Percentiles rank a stretch among this genome's conserved stretches.
Conservation (phyloP, 1,140 invertebrate species). For the Chrysomallon squamiferum region DNA sequence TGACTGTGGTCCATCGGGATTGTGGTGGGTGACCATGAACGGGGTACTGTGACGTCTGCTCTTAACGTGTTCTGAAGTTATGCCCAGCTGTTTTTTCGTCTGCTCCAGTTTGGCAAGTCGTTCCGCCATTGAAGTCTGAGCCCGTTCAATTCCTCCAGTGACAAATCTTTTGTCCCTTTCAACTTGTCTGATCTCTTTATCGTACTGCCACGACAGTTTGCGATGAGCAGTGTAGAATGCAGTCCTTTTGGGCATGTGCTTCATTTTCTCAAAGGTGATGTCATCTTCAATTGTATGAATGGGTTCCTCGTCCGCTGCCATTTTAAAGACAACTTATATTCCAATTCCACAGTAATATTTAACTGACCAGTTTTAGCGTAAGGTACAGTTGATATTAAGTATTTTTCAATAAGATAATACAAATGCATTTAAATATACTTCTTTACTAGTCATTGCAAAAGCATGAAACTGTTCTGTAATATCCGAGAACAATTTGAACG, state of each 20-base stretch:
- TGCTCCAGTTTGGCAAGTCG: constrained; percentile 13
- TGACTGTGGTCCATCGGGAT: background rate
- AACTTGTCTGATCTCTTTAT: constrained; percentile 28
- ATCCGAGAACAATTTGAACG: too few species aligned
- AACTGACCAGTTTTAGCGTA: too few species aligned
- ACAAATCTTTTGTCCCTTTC: constrained; percentile 23
- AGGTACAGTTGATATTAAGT: too few species aligned
- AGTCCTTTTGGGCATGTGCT: constrained; percentile 25
- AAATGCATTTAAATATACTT: too few species aligned
- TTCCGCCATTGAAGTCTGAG: constrained; percentile 19
- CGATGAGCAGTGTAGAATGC: constrained; percentile 28
- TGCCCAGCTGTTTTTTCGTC: constrained; percentile 9
- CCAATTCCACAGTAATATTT: too few species aligned
- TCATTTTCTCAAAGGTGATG: constrained; percentile 32
- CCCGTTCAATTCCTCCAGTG: constrained; percentile 17
- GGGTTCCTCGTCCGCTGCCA: background rate
- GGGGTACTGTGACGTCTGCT: background rate
- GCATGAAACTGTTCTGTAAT: too few species aligned
- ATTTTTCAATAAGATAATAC: too few species aligned
- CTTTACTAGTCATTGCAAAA: too few species aligned
- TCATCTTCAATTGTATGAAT: constrained; percentile 33
- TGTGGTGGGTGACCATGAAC: background rate
- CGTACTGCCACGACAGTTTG: constrained; percentile 30
- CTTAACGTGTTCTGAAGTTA: background rate
- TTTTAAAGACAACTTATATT: background rate